Conservation (phyloP, 2,888 invertebrate genomes). For the Pyrocoelia pectoralis region DNA sequence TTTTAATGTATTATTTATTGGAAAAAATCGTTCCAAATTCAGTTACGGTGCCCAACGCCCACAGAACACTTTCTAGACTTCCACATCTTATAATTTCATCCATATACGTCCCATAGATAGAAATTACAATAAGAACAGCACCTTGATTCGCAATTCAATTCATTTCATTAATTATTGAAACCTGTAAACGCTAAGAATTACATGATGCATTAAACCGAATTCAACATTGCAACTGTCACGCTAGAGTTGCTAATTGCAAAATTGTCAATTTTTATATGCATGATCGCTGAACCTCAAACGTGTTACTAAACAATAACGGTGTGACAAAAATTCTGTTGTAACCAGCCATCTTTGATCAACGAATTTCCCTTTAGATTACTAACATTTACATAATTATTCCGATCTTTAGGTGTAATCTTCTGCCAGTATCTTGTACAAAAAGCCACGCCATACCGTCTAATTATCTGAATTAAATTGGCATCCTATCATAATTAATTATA, state of each 20-base stretch:
- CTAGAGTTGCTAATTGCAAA: slow-evolving; percentile 10
- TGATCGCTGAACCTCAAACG: slow-evolving; percentile 9
- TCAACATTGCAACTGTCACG: background rate
- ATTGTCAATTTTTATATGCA: slow-evolving; percentile 11
- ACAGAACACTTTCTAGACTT: background rate
- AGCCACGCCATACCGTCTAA: slow-evolving; percentile 15
- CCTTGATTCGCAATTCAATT: slow-evolving; percentile 12
- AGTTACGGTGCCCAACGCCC: background rate
- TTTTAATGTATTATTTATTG: background rate
- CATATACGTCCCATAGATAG: background rate
- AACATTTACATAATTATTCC: slow-evolving; percentile 28
- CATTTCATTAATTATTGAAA: too few relatives aligned
- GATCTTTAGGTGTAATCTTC: slow-evolving; percentile 19
- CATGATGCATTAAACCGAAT: slow-evolving; percentile 2
- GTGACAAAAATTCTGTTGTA: background rate
- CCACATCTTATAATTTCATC: background rate
- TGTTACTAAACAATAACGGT: slow-evolving; percentile 5
- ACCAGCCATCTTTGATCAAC: slow-evolving; percentile 1
- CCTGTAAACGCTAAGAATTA: background rate
- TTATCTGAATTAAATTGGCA: slow-evolving; percentile 27
- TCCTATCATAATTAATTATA: slow-evolving; percentile 6
- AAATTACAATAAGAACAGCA: too few relatives aligned
- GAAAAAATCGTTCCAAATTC: too few relatives aligned
- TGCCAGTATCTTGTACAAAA: slow-evolving; percentile 17
- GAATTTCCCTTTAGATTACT: slow-evolving; percentile 6